Percentiles rank a stretch among this genome's conserved stretches.
phyloP scores from a whole-genome alignment of 2,888 invertebrate species.

The Teleogryllus oceanicus region DNA sequence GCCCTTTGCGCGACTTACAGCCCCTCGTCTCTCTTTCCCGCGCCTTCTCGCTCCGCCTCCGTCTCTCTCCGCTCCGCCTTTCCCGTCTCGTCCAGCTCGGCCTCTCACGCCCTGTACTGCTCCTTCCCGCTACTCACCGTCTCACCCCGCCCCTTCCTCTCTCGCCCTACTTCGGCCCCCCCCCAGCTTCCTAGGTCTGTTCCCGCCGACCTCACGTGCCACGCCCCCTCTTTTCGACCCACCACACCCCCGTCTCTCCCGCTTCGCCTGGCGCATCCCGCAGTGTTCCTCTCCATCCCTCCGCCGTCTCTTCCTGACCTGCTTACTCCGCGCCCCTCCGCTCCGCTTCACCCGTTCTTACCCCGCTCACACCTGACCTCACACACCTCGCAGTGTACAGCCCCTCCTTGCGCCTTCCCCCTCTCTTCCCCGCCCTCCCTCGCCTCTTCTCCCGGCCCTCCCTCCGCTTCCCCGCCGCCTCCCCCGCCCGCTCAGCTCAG shows the following conservation, averaged over 20 bases:
- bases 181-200: background rate
- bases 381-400: too few species aligned
- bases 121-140: too few species aligned
- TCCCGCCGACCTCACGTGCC: background rate
- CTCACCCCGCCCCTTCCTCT: background rate
- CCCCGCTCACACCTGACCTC: background rate
- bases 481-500: too few species aligned
- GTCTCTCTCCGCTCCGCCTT: too few species aligned
- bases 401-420: too few species aligned
- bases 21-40: too few species aligned
- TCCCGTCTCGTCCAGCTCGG: rapidly evolving
- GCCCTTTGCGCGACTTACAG: too few species aligned
- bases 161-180: background rate
- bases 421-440: too few species aligned
- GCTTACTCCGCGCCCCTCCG: background rate
- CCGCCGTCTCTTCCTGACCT: background rate
- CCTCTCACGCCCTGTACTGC: too few species aligned
- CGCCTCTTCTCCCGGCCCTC: too few species aligned
- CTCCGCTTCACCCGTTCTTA: background rate
- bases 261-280: background rate
- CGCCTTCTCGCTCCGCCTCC: too few species aligned
- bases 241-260: background rate
- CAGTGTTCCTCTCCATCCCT: background rate
- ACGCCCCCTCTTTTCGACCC: background rate
- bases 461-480: too few species aligned